Evolutionary conservation across 2,797 vertebrate genomes (phyloP).

Genomic region (Gorsachius magnificus): DNA sequence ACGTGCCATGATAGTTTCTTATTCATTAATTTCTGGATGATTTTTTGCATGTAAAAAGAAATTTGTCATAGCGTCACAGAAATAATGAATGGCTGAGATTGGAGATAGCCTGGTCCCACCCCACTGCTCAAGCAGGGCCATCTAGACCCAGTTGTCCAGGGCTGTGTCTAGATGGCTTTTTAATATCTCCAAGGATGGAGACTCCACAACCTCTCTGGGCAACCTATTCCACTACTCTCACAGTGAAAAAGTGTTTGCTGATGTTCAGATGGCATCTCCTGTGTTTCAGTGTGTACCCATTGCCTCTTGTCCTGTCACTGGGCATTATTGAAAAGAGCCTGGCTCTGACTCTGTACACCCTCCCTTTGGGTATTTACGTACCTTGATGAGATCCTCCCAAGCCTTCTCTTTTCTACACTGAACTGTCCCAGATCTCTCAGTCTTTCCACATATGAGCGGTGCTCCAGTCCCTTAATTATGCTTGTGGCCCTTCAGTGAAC

Average conservation of each 20-base stretch:
- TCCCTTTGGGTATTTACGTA: neutral
- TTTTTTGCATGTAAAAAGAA: neutral
- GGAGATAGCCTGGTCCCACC: neutral
- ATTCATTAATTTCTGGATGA: neutral
- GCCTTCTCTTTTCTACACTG: neutral
- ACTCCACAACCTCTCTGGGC: too few relatives aligned
- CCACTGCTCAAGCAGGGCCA: neutral
- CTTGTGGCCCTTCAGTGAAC: neutral
- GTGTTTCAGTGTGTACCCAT: neutral
- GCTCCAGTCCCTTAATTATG: neutral
- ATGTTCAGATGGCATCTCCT: neutral
- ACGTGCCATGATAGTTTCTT: neutral
- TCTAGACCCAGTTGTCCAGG: neutral
- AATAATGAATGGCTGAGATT: neutral
- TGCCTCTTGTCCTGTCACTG: too few relatives aligned
- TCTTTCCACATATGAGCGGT: neutral
- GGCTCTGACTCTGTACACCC: neutral
- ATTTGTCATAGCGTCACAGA: neutral
- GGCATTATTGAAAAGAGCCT: neutral
- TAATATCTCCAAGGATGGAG: too few relatives aligned
- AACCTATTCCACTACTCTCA: neutral
- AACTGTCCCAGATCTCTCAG: neutral
- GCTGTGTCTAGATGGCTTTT: too few relatives aligned
- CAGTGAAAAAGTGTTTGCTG: neutral
- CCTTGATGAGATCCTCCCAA: neutral